Base-by-base conservation (phyloP, 2,888 invertebrate species). In the Loripinus fragilis region DNA sequence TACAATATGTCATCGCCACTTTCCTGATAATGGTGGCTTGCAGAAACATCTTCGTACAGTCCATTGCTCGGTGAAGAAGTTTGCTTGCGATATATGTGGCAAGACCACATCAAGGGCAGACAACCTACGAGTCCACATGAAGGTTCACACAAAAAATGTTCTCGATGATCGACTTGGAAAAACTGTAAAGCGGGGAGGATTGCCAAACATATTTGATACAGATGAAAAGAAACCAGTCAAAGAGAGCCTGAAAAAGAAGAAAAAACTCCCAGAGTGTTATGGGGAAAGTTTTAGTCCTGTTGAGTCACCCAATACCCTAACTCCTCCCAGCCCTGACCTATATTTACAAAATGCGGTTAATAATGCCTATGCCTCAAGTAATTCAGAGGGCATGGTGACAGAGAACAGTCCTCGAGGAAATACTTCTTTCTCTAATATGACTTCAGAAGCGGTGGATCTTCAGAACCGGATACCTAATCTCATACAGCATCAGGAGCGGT, bases 1-100 rank as follows among this genome's bases (percentile, higher is more conserved):
- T 78, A 38, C 80, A 8, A 71, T 83, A 0, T 92, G 92, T 85
- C 84, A 85, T 2, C 90, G 89, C 65, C 81, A 86, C 25, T 92
- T 92, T 72, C 91, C 91, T 1, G 91, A 91, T 72, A 91, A 91
- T 74, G 91, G 91, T 8, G 92, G 92, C 0, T 76, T 92, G 38
- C 86, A 89, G 8, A 92, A 92, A 72, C 92, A 92, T 75, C 85
- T 81, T 48, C 86, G 87, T 60, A 90, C 92, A 17, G 90, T 92
- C 15, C 92, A 92, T 71, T 78, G 85, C 23, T 76, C 85, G 2
- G 81, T 79, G n/a, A 90, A 89, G 50, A 85, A 88, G 60, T 92
- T 90, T 83, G 87, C 86, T 0, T 92, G 92, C 78, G 87, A 87
- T 33, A 85, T 90, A 25, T 92, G 92, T 85, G 90, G 90, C 0